Conservation (phyloP, 2,797 vertebrate species). For the Microchirus variegatus region DNA sequence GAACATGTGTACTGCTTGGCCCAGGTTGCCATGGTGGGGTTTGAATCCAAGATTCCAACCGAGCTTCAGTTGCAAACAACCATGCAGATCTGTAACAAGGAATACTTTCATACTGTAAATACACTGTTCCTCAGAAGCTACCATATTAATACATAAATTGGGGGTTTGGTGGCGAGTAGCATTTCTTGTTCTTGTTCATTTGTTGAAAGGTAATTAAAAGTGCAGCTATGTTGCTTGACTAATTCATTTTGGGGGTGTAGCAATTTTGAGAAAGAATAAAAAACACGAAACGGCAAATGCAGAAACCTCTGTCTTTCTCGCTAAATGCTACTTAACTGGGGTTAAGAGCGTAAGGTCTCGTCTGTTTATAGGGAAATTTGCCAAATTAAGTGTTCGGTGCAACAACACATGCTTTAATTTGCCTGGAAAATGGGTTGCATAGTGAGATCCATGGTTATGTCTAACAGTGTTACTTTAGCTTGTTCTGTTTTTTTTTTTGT, state of each 20-base stretch:
- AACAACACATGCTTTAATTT: conserved; percentile 73
- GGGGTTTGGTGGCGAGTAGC: neutral
- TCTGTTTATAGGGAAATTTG: conserved; percentile 49
- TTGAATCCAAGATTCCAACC: neutral
- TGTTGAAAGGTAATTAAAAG: conserved; percentile 34
- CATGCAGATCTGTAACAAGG: neutral
- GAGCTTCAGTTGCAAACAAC: too few species aligned
- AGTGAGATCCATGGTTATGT: conserved; percentile 58
- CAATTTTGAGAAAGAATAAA: conserved; percentile 1
- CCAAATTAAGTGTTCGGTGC: conserved; percentile 57
- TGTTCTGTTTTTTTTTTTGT: conserved; percentile 58
- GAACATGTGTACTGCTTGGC: conserved; percentile 7
- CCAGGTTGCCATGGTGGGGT: neutral
- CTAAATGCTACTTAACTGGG: conserved; percentile 19
- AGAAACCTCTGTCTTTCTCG: conserved; percentile 2
- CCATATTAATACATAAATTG: neutral
- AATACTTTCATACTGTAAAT: neutral
- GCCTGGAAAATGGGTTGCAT: conserved; percentile 61
- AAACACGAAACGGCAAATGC: neutral
- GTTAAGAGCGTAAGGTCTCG: conserved; percentile 30
- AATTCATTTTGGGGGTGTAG: conserved; percentile 15
- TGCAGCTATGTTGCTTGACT: conserved; percentile 1
- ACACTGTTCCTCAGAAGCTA: neutral
- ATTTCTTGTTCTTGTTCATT: conserved; percentile 2
- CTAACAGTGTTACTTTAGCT: conserved; percentile 67